Percentiles rank a stretch among this genome's conserved stretches.
Evolutionary conservation across 2,888 invertebrate genomes (phyloP).

Genomic region (Eristalinus aeneus): DNA sequence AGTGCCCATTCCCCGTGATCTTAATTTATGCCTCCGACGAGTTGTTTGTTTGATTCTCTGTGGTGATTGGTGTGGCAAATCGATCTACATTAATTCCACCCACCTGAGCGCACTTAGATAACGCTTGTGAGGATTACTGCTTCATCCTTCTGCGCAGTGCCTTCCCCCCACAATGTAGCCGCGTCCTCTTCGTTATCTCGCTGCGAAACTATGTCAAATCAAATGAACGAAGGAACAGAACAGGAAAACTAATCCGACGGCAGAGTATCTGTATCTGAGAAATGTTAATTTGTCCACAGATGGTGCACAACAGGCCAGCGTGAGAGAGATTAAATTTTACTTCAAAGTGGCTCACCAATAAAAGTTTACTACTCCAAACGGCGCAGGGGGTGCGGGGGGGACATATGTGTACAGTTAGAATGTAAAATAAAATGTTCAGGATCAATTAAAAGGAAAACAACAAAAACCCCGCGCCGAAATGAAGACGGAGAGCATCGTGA

Average conservation of each 20-base stretch:
- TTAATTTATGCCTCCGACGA: slow-evolving; percentile 1
- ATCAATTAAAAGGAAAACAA: slow-evolving; percentile 58
- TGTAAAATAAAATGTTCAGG: slow-evolving; percentile 40
- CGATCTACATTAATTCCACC: slow-evolving; percentile 51
- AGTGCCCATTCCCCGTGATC: not conserved
- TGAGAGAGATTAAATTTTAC: not conserved
- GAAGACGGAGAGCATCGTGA: slow-evolving; percentile 19
- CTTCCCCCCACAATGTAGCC: not conserved
- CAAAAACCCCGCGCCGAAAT: not conserved
- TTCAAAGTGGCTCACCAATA: not conserved
- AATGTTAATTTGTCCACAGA: slow-evolving; percentile 30
- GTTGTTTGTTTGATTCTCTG: not conserved
- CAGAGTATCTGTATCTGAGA: slow-evolving; percentile 10
- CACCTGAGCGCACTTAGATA: slow-evolving; percentile 20
- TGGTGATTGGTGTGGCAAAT: not conserved
- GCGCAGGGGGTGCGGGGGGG: not conserved
- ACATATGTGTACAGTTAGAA: slow-evolving; percentile 53
- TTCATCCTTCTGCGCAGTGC: not conserved
- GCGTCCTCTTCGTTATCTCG: not conserved
- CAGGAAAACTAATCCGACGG: not conserved
- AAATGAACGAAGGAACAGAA: not conserved
- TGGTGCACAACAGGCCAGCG: not conserved
- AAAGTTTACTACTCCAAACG: not conserved
- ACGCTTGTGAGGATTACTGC: slow-evolving; percentile 30
- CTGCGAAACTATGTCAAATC: slow-evolving; percentile 18